Conservation (phyloP, 2,797 vertebrate genomes). For the Ispidina lecontei region DNA sequence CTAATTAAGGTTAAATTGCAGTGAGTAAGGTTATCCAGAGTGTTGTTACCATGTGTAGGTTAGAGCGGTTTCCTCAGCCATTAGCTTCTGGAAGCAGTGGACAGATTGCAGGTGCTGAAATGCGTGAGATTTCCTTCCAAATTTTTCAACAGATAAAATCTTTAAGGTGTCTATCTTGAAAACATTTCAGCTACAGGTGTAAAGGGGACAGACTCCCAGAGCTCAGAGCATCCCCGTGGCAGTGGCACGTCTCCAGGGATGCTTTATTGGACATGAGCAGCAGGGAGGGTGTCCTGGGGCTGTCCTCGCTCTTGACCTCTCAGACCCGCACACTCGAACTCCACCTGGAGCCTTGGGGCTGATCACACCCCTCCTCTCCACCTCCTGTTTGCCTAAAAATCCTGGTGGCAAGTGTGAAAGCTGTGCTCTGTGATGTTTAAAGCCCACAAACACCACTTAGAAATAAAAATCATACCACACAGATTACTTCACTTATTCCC, state of each 20-base stretch:
- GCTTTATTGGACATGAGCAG: rapidly evolving
- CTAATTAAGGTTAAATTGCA: not conserved
- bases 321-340: no score
- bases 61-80: not conserved
- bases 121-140: not conserved
- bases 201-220: not conserved
- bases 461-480: not conserved
- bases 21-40: not conserved
- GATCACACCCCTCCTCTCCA: not conserved
- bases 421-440: not conserved
- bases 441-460: rapidly evolving
- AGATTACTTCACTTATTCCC: not conserved
- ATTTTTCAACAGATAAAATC: not conserved
- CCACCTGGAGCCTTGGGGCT: not conserved
- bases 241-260: rapidly evolving
- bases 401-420: not conserved
- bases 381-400: not conserved
- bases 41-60: not conserved
- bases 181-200: not conserved
- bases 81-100: conserved; percentile 27
- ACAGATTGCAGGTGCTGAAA: not conserved
- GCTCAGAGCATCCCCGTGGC: not conserved
- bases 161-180: not conserved
- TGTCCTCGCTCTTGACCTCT: not conserved
- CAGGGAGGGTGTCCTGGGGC: not conserved